Conservation (phyloP, 2,113 vertebrate genomes). For the Terrapene triunguis region DNA sequence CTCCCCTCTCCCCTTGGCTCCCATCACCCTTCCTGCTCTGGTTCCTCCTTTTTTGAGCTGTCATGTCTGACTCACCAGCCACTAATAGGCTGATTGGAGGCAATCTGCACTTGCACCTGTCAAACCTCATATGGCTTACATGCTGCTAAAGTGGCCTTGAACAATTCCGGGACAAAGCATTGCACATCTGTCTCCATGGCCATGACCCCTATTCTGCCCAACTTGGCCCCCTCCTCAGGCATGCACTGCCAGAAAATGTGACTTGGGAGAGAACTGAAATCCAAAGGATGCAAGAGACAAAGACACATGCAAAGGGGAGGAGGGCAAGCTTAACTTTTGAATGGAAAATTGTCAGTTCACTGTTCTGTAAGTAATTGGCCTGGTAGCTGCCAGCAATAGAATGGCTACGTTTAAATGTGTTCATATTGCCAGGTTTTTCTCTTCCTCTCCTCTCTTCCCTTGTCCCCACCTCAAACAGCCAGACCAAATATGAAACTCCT, state of each 20-base stretch:
- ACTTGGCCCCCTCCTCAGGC: background rate
- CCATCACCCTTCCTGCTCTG: background rate
- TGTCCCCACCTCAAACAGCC: background rate
- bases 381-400: background rate
- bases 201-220: background rate
- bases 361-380: background rate
- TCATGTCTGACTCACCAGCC: background rate
- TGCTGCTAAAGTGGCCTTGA: background rate
- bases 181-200: background rate
- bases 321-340: background rate
- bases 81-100: background rate
- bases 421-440: background rate
- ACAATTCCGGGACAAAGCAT: background rate
- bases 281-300: background rate
- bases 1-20: background rate
- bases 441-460: background rate
- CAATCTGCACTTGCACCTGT: background rate
- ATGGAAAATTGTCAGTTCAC: background rate
- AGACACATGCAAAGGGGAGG: background rate
- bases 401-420: background rate
- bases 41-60: background rate
- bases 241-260: background rate
- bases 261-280: background rate
- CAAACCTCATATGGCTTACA: background rate
- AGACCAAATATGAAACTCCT: background rate